phyloP scores from a whole-genome alignment of 1,140 invertebrate genomes.

The Lutraria rhynchaena region DNA sequence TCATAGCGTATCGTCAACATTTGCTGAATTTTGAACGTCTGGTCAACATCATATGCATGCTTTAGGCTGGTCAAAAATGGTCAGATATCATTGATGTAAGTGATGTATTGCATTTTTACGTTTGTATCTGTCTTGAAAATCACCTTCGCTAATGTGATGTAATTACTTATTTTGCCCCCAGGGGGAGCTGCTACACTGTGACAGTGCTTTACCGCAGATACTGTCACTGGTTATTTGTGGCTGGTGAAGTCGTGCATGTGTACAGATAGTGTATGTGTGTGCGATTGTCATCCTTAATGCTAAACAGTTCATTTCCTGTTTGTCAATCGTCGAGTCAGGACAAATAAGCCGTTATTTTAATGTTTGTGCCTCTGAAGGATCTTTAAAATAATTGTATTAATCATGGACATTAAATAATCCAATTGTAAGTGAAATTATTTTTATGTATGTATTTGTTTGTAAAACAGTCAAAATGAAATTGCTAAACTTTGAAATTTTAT shows the following conservation, averaged over 20 bases:
- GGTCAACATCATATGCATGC: constrained; percentile 5
- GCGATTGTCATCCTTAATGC: background rate
- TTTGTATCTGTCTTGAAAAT: constrained; percentile 43
- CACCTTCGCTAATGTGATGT: constrained; percentile 45
- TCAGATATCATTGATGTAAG: background rate
- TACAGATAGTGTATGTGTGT: background rate
- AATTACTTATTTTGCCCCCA: constrained; percentile 21
- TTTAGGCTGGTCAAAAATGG: constrained; percentile 7
- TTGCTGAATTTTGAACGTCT: constrained; percentile 1
- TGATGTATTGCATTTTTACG: constrained; percentile 34
- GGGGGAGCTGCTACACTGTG: constrained; percentile 13
- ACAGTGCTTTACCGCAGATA: constrained; percentile 28
- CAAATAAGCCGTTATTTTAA: too few species aligned
- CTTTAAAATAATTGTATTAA: background rate
- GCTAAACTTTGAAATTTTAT: too few species aligned
- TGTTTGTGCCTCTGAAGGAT: background rate
- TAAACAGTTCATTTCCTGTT: constrained; percentile 29
- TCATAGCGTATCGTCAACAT: constrained; percentile 2
- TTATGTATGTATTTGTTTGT: too few species aligned
- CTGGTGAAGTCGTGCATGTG: background rate
- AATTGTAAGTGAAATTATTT: too few species aligned
- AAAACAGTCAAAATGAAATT: too few species aligned
- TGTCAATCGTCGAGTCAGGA: background rate
- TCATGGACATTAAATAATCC: too few species aligned
- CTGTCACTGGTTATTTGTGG: constrained; percentile 20